A percentile compares a stretch with the other conserved stretches of the same genome.
These are phyloP conservation scores for Hesperophylax magnus DNA, from an alignment of 1,140 invertebrate species.

Conservation along the genomic window DNA sequence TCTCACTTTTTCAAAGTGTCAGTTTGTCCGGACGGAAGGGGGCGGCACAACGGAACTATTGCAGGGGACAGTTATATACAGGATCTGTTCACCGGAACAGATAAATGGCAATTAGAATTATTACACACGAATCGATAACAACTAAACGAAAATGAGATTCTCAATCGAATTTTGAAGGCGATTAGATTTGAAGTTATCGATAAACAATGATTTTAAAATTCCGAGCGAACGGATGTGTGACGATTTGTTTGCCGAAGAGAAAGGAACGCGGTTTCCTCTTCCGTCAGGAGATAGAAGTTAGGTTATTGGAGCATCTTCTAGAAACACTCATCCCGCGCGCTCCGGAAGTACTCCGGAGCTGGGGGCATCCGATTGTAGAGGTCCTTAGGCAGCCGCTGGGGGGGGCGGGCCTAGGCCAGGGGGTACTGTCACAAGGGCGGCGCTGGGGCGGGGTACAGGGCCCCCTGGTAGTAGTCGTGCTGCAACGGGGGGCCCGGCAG, in stretches of 20 bases:
- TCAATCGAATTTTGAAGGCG: not conserved
- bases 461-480: constrained; percentile 86
- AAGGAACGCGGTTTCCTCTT: not conserved
- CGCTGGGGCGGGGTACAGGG: constrained; percentile 80
- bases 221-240: not conserved
- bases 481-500: constrained; percentile 76
- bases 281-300: not conserved
- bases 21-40: not conserved
- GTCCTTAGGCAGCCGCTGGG: constrained; percentile 23
- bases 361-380: not conserved
- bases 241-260: not conserved
- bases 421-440: constrained; percentile 84
- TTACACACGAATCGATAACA: no score
- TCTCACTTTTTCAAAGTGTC: constrained; percentile 14
- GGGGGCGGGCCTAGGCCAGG: constrained; percentile 73
- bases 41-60: not conserved
- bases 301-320: not conserved
- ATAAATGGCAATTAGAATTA: no score
- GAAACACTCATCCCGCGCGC: constrained; percentile 2
- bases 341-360: not conserved
- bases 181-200: not conserved
- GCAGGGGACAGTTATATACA: not conserved
- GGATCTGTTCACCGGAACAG: no score
- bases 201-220: not conserved
- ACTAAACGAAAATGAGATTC: not conserved